phyloP scores from a whole-genome alignment of 2,888 invertebrate genomes.

The Dascillus cervinus region DNA sequence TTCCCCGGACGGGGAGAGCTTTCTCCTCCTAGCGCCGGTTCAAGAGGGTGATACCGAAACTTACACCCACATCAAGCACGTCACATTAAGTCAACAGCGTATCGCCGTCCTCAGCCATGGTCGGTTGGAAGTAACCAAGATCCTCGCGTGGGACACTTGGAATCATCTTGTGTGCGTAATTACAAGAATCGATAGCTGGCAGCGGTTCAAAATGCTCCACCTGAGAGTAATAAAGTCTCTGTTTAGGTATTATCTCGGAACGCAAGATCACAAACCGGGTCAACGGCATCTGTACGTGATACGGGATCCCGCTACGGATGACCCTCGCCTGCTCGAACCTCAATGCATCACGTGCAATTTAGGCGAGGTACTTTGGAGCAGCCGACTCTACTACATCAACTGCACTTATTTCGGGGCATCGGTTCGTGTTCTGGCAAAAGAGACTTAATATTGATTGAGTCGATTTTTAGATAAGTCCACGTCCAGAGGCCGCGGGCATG shows the following conservation, averaged over 20 bases:
- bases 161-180: slow-evolving; percentile 67
- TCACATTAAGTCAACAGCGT: slow-evolving; percentile 72
- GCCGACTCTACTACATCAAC: slow-evolving; percentile 72
- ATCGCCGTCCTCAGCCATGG: slow-evolving; percentile 82
- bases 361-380: slow-evolving; percentile 67
- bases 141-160: slow-evolving; percentile 77
- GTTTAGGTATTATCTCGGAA: slow-evolving; percentile 52
- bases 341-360: slow-evolving; percentile 82
- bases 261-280: slow-evolving; percentile 74
- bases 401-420: slow-evolving; percentile 81
- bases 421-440: slow-evolving; percentile 43
- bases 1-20: slow-evolving; percentile 76
- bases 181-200: no score
- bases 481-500: slow-evolving; percentile 26
- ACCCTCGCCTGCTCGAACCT: slow-evolving; percentile 61
- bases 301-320: slow-evolving; percentile 63
- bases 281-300: slow-evolving; percentile 85
- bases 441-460: background rate
- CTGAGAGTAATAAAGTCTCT: no score
- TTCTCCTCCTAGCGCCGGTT: slow-evolving; percentile 71
- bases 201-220: no score
- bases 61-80: slow-evolving; percentile 83
- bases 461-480: slow-evolving; percentile 35
- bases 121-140: slow-evolving; percentile 73
- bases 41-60: slow-evolving; percentile 78